Evolutionary conservation across 2,888 invertebrate species (phyloP).

Genomic region (Ochropleura leucogaster): DNA sequence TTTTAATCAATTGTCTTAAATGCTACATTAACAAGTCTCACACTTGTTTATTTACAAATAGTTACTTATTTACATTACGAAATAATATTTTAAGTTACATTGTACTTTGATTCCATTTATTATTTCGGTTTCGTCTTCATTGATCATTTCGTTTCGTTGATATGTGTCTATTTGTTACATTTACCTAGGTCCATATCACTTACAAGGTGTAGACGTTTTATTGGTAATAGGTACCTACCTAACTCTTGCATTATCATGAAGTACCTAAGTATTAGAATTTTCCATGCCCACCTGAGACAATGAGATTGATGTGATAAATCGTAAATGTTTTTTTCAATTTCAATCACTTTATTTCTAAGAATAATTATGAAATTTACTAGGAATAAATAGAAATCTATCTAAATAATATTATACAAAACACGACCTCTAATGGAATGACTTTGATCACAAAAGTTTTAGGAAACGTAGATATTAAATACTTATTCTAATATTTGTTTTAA

Average conservation of each 20-base stretch:
- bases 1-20: slow-evolving; percentile 48
- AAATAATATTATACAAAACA: slow-evolving; percentile 55
- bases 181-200: background rate
- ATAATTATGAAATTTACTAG: slow-evolving; percentile 50
- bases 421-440: slow-evolving; percentile 73
- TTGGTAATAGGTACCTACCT: slow-evolving; percentile 11
- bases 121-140: slow-evolving; percentile 14
- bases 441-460: slow-evolving; percentile 72
- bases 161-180: slow-evolving; percentile 14
- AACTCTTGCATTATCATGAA: slow-evolving; percentile 13
- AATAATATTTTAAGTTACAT: slow-evolving; percentile 41
- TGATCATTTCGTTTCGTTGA: slow-evolving; percentile 5
- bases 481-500: slow-evolving; percentile 31
- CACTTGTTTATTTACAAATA: slow-evolving; percentile 64
- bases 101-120: slow-evolving; percentile 50
- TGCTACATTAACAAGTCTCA: slow-evolving; percentile 49
- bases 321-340: slow-evolving; percentile 35
- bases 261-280: slow-evolving; percentile 14
- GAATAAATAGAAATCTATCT: slow-evolving; percentile 65
- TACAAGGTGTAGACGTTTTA: slow-evolving; percentile 26
- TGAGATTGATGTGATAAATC: slow-evolving; percentile 48
- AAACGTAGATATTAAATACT: slow-evolving; percentile 35
- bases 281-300: slow-evolving; percentile 17
- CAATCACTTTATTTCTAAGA: slow-evolving; percentile 27
- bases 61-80: slow-evolving; percentile 59